These are phyloP conservation scores for Bubo bubo DNA, from an alignment of 2,113 vertebrate genomes.

Conservation along the genomic window DNA sequence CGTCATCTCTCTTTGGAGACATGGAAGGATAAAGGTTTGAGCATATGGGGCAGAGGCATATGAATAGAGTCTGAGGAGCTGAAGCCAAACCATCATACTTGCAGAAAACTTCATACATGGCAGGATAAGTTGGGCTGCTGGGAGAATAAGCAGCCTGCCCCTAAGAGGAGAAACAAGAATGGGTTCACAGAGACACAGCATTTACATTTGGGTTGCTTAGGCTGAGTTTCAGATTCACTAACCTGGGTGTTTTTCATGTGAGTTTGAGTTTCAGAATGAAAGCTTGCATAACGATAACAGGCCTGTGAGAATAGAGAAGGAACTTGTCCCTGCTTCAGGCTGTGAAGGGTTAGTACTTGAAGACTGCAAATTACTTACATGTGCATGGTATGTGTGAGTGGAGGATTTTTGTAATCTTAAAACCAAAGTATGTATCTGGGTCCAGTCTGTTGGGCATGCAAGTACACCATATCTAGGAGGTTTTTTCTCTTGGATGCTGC, in stretches of 20 bases:
- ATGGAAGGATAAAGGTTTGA: background rate
- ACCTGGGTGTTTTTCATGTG: background rate
- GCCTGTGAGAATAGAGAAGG: background rate
- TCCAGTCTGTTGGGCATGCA: background rate
- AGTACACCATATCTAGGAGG: background rate
- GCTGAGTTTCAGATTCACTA: conserved; percentile 18
- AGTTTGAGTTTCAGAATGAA: conserved; percentile 32
- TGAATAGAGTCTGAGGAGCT: background rate
- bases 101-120: background rate
- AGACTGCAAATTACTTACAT: conserved; percentile 3
- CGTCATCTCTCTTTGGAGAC: background rate
- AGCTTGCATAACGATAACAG: background rate
- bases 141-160: background rate
- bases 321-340: background rate
- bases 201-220: background rate
- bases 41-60: background rate
- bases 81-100: background rate
- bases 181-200: background rate
- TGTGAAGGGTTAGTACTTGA: background rate
- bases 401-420: background rate
- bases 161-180: background rate
- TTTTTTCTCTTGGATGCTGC: background rate
- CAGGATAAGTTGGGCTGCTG: background rate
- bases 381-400: background rate
- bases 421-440: background rate